Evolutionary conservation across 35 echinoderm and acorn worm species (phyloP), one percentile per base, ranked within the genome.

Genomic region (Anneissia japonica): DNA sequence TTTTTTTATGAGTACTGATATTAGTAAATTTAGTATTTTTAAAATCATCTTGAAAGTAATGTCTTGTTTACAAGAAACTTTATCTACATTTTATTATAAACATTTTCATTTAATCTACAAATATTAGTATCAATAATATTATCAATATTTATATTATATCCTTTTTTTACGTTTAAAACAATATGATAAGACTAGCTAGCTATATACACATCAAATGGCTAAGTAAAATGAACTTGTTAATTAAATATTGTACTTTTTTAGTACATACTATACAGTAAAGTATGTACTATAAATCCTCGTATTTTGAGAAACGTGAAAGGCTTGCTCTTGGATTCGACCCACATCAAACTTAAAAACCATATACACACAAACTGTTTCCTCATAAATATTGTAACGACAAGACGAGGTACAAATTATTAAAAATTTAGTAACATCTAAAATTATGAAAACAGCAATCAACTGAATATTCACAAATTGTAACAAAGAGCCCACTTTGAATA

Each of bases 141-240:
- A 64, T 64, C 51, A 64, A 64, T 64, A 64, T 64, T 64, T 64
- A 64, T 64, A 64, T 64, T 64, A 64, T 64, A 64, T 64, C 26
- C 51, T 64, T 43, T 4, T 43, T 6, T 64, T 64, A 64, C 26
- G 51, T 26, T 64, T 12, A 64, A 64, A 64, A 45, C 16, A 45
- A 16, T 45, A 45, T 16, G 16, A 7, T 64, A 64, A 16, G 51
- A 64, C 51, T 64, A 64, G 9, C 51, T 64, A 64, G 51, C 9
- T 64, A 64, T 64, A 64, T 64, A 64, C 51, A 64, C 51, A 64
- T 64, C 51, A 64, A 64, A 64, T 16, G 19, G 26, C 51, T 64
- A 64, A 26, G 51, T 64, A 19, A 64, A 64, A 64, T 64, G 26
- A 12, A 64, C 5, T 26, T 64, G 9, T 64, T 2, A 19, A 14